Evolutionary conservation across 2,888 invertebrate species (phyloP).

Genomic region (Dermolepida albohirtum): DNA sequence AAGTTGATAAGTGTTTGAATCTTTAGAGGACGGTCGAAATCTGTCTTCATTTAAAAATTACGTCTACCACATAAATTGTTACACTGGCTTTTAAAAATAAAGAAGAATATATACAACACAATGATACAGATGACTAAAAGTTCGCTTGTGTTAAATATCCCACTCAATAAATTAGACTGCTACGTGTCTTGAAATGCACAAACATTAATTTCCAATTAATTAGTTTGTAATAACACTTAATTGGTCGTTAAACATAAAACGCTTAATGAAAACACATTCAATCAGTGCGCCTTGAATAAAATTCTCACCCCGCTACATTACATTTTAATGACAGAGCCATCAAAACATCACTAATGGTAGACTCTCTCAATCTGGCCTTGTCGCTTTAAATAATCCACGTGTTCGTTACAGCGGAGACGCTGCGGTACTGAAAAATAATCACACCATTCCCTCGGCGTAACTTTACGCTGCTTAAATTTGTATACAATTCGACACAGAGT

Average conservation of each 20-base stretch:
- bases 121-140: too few relatives aligned
- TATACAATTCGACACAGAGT: conserved; percentile 21
- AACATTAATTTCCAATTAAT: conserved; percentile 17
- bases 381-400: conserved; percentile 25
- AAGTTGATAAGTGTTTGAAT: too few relatives aligned
- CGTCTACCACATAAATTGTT: too few relatives aligned
- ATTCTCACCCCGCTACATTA: conserved; percentile 18
- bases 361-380: conserved; percentile 3
- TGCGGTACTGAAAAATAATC: conserved; percentile 32
- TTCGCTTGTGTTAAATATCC: too few relatives aligned
- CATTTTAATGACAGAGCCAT: conserved; percentile 16
- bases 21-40: too few relatives aligned
- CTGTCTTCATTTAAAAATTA: too few relatives aligned
- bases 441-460: conserved; percentile 29
- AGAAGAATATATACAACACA: too few relatives aligned
- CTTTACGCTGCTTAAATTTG: conserved; percentile 39
- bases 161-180: neutral
- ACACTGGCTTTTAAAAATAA: neutral
- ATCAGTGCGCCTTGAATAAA: conserved; percentile 9
- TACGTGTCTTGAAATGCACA: neutral
- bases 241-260: conserved; percentile 24
- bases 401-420: conserved; percentile 17
- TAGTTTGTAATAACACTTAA: conserved; percentile 17
- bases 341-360: conserved; percentile 7
- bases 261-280: conserved; percentile 10